Percentiles rank a stretch among this genome's conserved stretches.
Conservation (phyloP, 2,888 invertebrate species). For the Apodemia duryi region DNA sequence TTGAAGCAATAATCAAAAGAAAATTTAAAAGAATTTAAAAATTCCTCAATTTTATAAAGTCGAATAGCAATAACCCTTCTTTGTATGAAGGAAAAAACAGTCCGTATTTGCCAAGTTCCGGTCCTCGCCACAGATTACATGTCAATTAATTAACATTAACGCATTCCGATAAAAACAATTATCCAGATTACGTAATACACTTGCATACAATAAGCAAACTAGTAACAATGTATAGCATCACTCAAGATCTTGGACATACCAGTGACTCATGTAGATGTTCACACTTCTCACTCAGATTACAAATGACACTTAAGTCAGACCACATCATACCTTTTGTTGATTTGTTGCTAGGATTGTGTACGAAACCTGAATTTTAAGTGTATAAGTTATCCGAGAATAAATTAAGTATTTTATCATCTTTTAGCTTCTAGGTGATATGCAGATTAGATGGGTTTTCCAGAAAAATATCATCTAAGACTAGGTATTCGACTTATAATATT, state of each 20-base stretch:
- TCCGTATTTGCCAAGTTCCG: too few relatives aligned
- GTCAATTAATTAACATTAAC: neutral
- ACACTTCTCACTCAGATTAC: slow-evolving; percentile 37
- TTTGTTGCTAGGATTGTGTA: neutral
- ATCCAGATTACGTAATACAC: slow-evolving; percentile 7
- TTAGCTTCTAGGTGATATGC: neutral
- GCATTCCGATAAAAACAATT: slow-evolving; percentile 4
- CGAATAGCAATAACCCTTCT: too few relatives aligned
- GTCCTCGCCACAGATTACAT: neutral
- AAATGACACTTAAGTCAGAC: slow-evolving; percentile 40
- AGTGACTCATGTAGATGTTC: slow-evolving; percentile 39
- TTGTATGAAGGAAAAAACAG: too few relatives aligned
- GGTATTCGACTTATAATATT: too few relatives aligned
- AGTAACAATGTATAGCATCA: slow-evolving; percentile 24
- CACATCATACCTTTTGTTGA: slow-evolving; percentile 5
- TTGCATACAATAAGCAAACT: slow-evolving; percentile 26
- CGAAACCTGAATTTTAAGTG: neutral
- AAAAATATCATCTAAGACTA: too few relatives aligned
- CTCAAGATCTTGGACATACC: slow-evolving; percentile 38
- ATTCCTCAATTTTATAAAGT: too few relatives aligned
- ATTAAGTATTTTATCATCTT: neutral
- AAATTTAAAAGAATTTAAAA: too few relatives aligned
- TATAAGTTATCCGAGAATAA: neutral
- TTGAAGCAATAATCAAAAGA: too few relatives aligned
- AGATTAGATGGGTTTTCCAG: neutral